Evolutionary conservation across 2,888 invertebrate species (phyloP).

Genomic region (Hydriomena furcata): DNA sequence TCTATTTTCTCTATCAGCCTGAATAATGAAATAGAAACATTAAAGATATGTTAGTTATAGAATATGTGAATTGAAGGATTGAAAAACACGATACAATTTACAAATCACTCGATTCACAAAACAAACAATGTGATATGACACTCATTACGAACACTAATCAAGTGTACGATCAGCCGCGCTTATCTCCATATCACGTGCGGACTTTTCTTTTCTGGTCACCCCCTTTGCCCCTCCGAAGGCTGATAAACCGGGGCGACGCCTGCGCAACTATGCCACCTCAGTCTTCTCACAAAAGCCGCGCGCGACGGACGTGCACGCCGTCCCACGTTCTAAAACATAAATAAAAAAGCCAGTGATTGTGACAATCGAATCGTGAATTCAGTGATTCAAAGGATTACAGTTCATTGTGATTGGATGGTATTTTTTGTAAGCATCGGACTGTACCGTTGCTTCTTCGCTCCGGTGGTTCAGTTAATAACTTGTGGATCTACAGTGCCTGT

Average conservation of each 20-base stretch:
- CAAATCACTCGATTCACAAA: constrained; percentile 24
- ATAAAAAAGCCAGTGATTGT: constrained; percentile 53
- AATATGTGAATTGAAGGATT: no score
- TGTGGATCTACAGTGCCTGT: constrained; percentile 74
- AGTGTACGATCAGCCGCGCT: constrained; percentile 50
- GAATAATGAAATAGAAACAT: no score
- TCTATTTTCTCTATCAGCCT: no score
- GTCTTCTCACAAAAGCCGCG: constrained; percentile 60
- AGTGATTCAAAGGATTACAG: constrained; percentile 38
- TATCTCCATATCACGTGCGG: constrained; percentile 72
- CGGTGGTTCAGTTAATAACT: constrained; percentile 76
- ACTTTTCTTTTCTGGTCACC: constrained; percentile 67
- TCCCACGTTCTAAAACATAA: constrained; percentile 23
- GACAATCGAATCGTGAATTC: constrained; percentile 39
- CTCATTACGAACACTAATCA: constrained; percentile 23
- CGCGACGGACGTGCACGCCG: constrained; percentile 53
- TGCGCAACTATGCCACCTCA: constrained; percentile 70
- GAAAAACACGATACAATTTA: not conserved
- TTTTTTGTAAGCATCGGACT: constrained; percentile 51
- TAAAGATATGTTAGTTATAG: no score
- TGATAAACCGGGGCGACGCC: constrained; percentile 74
- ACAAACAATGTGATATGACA: constrained; percentile 30
- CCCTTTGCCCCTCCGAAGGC: constrained; percentile 68
- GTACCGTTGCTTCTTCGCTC: constrained; percentile 76
- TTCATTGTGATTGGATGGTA: constrained; percentile 37